These are phyloP conservation scores for Gryon sp. DNA, from an alignment of 1,140 invertebrate genomes.

Conservation along the genomic window DNA sequence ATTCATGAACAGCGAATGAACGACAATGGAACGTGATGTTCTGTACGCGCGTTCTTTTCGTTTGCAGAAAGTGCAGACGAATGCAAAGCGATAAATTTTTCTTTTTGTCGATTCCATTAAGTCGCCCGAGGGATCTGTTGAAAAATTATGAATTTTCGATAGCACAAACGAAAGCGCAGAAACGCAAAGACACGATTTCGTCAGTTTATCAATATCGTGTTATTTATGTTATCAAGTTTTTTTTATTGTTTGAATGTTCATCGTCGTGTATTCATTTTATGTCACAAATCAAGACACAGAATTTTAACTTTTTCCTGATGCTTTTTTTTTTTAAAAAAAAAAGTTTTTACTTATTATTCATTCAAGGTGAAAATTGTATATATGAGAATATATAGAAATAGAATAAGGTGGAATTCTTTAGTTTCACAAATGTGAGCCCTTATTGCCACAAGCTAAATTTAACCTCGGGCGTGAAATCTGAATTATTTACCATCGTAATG, in stretches of 20 bases:
- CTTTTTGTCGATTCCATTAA: conserved; percentile 59
- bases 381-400: too few species aligned
- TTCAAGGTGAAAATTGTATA: too few species aligned
- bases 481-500: too few species aligned
- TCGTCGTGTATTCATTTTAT: too few species aligned
- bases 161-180: conserved; percentile 17
- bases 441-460: too few species aligned
- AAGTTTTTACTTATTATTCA: too few species aligned
- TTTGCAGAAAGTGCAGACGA: conserved; percentile 49
- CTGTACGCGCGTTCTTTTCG: conserved; percentile 38
- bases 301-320: too few species aligned
- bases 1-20: conserved; percentile 22
- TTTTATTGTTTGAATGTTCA: conserved; percentile 19
- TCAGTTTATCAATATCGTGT: conserved; percentile 53
- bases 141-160: conserved; percentile 61
- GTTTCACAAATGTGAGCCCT: too few species aligned
- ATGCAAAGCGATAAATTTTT: conserved; percentile 55
- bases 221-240: conserved; percentile 59
- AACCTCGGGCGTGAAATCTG: too few species aligned
- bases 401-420: too few species aligned
- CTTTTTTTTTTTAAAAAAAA: too few species aligned
- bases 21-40: conserved; percentile 26
- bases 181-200: conserved; percentile 41
- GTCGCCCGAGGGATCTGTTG: conserved; percentile 51
- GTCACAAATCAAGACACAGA: too few species aligned